A percentile compares a stretch with the other conserved stretches of the same genome.
Conservation (phyloP, 35 echinoderm and acorn worm species). For the Chiridota heheva region DNA sequence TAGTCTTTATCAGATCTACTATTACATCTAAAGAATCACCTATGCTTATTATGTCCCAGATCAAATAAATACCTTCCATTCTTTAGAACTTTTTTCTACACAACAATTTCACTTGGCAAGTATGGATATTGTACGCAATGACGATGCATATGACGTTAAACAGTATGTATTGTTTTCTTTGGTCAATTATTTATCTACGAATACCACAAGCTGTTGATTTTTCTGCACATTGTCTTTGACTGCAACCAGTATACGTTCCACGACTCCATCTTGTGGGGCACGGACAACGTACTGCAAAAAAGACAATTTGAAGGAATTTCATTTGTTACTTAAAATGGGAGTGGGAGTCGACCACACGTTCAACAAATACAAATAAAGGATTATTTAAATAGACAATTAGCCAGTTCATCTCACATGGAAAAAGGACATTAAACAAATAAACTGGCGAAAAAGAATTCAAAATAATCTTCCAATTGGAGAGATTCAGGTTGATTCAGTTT, state of each 20-base stretch:
- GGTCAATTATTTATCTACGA: too few relatives aligned
- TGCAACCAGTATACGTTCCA: conserved; percentile 66
- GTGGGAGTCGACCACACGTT: not conserved
- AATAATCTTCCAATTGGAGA: not conserved
- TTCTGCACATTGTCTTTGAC: conserved; percentile 79
- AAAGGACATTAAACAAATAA: not conserved
- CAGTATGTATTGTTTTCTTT: too few relatives aligned
- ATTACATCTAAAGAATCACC: too few relatives aligned
- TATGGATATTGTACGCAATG: too few relatives aligned
- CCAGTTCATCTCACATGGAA: not conserved
- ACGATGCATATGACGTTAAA: too few relatives aligned
- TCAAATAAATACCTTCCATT: too few relatives aligned
- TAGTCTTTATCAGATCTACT: too few relatives aligned
- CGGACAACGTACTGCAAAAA: conserved; percentile 83
- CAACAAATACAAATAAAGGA: not conserved
- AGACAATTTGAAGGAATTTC: conserved; percentile 18
- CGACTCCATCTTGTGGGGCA: conserved; percentile 83
- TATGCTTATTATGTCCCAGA: too few relatives aligned
- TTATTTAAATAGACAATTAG: not conserved
- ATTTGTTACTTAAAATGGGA: not conserved
- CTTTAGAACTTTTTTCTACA: too few relatives aligned
- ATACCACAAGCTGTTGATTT: conserved; percentile 66
- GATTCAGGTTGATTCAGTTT: not conserved
- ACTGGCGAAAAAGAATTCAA: not conserved
- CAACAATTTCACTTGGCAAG: too few relatives aligned